Base-by-base conservation (phyloP, 2,888 invertebrate species). In the Alviniconcha strummeri region DNA sequence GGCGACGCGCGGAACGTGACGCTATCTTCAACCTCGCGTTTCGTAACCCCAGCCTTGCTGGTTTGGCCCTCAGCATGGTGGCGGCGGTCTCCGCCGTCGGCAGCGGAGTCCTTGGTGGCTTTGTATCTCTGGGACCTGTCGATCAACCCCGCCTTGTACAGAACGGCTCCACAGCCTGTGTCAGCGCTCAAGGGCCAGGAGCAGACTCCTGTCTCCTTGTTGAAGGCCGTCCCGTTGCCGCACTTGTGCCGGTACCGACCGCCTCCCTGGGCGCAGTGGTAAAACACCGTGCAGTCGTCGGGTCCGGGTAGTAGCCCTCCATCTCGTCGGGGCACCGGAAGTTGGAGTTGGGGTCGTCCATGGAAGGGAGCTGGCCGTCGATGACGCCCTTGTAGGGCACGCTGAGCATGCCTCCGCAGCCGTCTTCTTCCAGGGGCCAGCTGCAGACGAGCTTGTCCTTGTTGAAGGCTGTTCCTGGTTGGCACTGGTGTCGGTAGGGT, bases 271-370 rank as follows among this genome's bases (percentile, higher is more conserved):
- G 83, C 83, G 67, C 87, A 87, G 52, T 85, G 85, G 81, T 82
- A 85, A 81, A 86, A 87, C 64, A 80, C 55, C 8, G 71, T 78
- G 72, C 87, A 87, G 84, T 86, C 85, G 15, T 71, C 5, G 84
- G 79, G 69, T 87, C 83, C 0, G 85, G 80, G 83, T 84, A 87
- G 56, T 82, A 80, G 1, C 87, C 87, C 67, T 85, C 85, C 55
- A 75, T 2, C 0, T 75, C 75, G 19, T 56, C 55, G 13, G 84
- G 85, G 75, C 87, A 87, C 19, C 17, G 75, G 81, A 86, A 86
- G 64, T 36, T 19, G 52, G 36, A 19, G 52, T 19, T 79, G 4
- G 11, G 64, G 11, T 79, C 57, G 15, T 64, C 36, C 7, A 9
- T 19, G 7, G 74, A 72, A 3, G 36, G 74, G 9, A 36, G 56